phyloP scores from a whole-genome alignment of 2,797 vertebrate genomes.

The Pseudochirops cupreus region DNA sequence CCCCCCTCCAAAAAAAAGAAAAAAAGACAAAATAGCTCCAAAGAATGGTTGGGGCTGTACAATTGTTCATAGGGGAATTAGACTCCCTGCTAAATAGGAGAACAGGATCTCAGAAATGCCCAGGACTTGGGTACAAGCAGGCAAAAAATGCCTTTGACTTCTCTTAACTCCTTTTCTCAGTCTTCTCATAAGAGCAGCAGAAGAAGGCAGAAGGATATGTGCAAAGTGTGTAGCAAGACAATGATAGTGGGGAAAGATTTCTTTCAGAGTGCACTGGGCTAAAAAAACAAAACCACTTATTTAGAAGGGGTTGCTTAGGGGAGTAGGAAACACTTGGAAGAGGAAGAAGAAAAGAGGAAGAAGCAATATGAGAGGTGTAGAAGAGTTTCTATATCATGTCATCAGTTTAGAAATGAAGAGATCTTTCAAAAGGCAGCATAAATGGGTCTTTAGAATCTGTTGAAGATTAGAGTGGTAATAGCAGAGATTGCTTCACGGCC shows the following conservation, averaged over 20 bases:
- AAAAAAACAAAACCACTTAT: background rate
- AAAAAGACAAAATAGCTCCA: background rate
- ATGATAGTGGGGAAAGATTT: background rate
- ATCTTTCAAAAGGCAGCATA: background rate
- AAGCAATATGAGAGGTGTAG: background rate
- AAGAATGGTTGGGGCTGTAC: background rate
- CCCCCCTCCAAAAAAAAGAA: too few species aligned
- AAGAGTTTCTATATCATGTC: background rate
- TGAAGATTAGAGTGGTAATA: background rate
- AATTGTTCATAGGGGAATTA: background rate
- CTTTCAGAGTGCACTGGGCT: background rate
- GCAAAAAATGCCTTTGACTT: background rate
- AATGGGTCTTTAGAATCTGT: background rate
- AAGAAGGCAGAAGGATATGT: background rate
- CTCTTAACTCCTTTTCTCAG: background rate
- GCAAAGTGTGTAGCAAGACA: background rate
- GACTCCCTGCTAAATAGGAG: background rate
- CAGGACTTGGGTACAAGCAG: background rate
- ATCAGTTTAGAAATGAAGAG: background rate
- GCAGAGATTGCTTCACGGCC: background rate
- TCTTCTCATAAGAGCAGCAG: background rate
- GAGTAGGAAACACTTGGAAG: background rate
- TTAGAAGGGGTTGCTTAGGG: background rate
- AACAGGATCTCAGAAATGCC: background rate
- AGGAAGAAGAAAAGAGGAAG: background rate